phyloP scores from a whole-genome alignment of 2,888 invertebrate genomes.

The Lissonota sp. region DNA sequence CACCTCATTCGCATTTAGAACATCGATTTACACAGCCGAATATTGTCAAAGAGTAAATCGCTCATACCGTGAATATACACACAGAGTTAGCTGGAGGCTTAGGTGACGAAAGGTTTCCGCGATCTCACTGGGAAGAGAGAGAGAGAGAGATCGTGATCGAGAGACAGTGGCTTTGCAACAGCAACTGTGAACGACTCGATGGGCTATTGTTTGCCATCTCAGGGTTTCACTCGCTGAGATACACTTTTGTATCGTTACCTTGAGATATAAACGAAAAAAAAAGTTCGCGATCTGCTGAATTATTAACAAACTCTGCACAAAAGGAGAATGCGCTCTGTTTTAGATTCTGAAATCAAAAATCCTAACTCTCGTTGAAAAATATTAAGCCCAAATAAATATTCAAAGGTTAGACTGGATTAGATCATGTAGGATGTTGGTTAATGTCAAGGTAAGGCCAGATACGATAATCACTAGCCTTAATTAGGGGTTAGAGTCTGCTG shows the following conservation, averaged over 20 bases:
- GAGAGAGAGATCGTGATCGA: constrained; percentile 54
- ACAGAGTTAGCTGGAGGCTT: constrained; percentile 23
- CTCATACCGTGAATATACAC: neutral
- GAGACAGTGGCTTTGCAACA: constrained; percentile 50
- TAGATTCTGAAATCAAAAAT: neutral
- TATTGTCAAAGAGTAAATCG: constrained; percentile 6
- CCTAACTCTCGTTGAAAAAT: no score
- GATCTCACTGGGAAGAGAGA: constrained; percentile 40
- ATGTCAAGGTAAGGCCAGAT: no score
- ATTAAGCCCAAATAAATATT: no score
- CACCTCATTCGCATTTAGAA: neutral
- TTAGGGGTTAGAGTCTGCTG: no score
- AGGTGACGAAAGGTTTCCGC: constrained; percentile 56
- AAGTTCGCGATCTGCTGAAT: constrained; percentile 24
- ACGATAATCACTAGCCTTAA: no score
- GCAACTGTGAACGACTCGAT: constrained; percentile 19
- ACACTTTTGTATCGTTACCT: constrained; percentile 46
- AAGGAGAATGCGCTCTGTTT: constrained; percentile 12
- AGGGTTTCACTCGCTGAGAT: constrained; percentile 29
- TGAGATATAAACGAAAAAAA: constrained; percentile 54
- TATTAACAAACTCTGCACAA: constrained; percentile 33
- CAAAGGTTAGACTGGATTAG: no score
- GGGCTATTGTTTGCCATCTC: constrained; percentile 44
- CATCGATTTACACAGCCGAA: no score
- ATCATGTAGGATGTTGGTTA: no score